These are phyloP conservation scores for Plodia interpunctella DNA, from an alignment of 1,140 invertebrate genomes.

Conservation along the genomic window DNA sequence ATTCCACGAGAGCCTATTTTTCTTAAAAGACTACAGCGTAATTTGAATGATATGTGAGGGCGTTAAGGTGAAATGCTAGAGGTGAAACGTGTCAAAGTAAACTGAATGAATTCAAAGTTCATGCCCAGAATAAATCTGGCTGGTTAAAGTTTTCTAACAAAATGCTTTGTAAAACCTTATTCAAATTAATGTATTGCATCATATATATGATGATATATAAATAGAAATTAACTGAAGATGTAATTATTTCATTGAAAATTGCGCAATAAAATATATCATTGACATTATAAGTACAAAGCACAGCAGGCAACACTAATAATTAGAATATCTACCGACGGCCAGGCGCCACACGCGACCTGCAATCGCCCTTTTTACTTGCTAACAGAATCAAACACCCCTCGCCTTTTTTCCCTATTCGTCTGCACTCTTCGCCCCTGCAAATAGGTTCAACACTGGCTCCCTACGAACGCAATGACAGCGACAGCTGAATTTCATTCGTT, in stretches of 20 bases:
- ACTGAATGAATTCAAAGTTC: no score
- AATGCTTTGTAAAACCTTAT: no score
- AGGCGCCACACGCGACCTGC: conserved; percentile 30
- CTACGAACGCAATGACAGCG: not conserved
- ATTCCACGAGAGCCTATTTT: not conserved
- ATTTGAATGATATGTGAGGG: not conserved
- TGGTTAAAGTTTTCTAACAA: no score
- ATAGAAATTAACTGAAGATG: no score
- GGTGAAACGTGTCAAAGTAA: not conserved
- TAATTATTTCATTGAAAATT: no score
- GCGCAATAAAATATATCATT: no score
- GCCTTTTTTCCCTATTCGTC: not conserved
- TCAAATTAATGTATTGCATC: no score
- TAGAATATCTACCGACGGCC: not conserved
- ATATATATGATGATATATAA: no score
- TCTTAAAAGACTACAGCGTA: not conserved
- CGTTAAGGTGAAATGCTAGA: not conserved
- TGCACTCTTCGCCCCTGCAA: not conserved
- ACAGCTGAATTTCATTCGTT: conserved; percentile 2
- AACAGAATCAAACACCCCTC: not conserved
- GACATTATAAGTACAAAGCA: not conserved
- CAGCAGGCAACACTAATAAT: not conserved
- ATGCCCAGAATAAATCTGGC: no score
- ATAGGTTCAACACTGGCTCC: not conserved
- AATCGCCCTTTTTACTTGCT: conserved; percentile 3